Percentiles rank a stretch among this genome's conserved stretches.
These are phyloP conservation scores for Hexactinellida sp. DNA, from an alignment of 37 sponge, comb jelly and placozoan genomes.

Conservation along the genomic window DNA sequence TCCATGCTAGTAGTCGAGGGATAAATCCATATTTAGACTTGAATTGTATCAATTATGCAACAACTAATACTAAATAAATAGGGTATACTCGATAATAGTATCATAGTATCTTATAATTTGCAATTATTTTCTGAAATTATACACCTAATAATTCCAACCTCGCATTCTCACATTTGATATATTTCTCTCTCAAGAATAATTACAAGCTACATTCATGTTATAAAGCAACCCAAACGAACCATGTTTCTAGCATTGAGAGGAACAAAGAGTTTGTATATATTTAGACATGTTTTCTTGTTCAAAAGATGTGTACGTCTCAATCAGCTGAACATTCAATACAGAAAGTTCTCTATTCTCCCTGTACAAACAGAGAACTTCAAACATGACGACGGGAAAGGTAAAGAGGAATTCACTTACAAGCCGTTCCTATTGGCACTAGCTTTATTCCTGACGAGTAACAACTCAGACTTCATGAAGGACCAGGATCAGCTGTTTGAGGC, in stretches of 20 bases:
- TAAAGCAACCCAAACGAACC: too few relatives aligned
- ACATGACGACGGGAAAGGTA: neutral
- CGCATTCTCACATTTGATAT: too few relatives aligned
- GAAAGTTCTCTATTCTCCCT: neutral
- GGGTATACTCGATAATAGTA: too few relatives aligned
- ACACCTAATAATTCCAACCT: too few relatives aligned
- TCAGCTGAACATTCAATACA: neutral
- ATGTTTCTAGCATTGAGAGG: neutral
- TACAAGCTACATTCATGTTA: too few relatives aligned
- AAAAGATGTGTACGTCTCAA: neutral
- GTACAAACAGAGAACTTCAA: neutral
- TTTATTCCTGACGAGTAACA: neutral
- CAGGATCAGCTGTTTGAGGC: neutral
- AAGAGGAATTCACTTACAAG: neutral
- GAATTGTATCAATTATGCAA: too few relatives aligned
- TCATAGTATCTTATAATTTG: too few relatives aligned
- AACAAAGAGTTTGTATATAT: neutral
- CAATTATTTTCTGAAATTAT: too few relatives aligned
- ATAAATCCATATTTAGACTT: neutral
- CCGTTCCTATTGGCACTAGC: neutral
- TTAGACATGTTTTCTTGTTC: neutral
- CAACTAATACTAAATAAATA: too few relatives aligned
- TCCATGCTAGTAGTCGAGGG: neutral
- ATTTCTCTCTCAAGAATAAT: too few relatives aligned
- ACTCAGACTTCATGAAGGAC: neutral